Conservation (phyloP, 2,797 vertebrate genomes). For the Linurgus olivaceus region DNA sequence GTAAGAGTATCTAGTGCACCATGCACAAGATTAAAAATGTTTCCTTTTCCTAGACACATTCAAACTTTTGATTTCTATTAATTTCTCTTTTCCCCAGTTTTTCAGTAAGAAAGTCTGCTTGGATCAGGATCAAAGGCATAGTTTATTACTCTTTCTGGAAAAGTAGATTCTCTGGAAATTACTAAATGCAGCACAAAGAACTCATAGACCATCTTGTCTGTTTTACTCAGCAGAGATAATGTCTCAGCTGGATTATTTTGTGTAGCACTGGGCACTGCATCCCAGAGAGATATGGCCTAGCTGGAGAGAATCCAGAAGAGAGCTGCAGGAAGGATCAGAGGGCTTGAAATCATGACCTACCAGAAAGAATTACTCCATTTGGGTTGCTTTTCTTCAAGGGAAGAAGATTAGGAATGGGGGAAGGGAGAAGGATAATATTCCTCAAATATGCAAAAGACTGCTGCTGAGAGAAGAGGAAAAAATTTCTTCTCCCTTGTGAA, state of each 20-base stretch:
- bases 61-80: not conserved
- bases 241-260: not conserved
- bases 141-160: not conserved
- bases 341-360: not conserved
- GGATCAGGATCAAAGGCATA: not conserved
- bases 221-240: not conserved
- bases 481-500: not conserved
- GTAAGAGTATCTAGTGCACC: not conserved
- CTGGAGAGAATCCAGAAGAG: not conserved
- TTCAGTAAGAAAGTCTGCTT: not conserved
- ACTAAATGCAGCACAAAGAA: not conserved
- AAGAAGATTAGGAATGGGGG: conserved; percentile 44
- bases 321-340: conserved; percentile 3
- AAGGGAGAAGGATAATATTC: conserved; percentile 20
- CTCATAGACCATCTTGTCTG: not conserved
- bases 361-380: not conserved
- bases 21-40: not conserved
- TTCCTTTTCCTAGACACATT: not conserved
- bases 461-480: conserved; percentile 1
- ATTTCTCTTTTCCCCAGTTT: not conserved
- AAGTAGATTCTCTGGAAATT: not conserved
- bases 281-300: not conserved
- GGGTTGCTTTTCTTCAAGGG: conserved; percentile 5
- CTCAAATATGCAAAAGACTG: conserved; percentile 47
- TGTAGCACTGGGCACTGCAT: not conserved